Conservation (phyloP, 2,888 invertebrate species). For the Catocala sponsa region DNA sequence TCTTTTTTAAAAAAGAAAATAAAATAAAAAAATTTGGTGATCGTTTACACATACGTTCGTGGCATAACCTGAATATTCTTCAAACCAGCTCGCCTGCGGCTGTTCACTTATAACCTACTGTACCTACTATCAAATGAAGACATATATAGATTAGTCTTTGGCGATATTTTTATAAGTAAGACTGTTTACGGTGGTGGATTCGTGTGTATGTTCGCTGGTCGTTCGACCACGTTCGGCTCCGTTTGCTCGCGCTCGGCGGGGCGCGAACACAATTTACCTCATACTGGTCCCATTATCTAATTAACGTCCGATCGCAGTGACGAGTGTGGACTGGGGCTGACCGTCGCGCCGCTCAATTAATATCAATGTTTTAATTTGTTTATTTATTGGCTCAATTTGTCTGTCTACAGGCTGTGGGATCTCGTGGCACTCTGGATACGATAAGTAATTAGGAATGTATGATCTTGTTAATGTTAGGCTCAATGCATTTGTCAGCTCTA, state of each 20-base stretch:
- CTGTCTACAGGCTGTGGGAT: constrained; percentile 13
- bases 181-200: too few species aligned
- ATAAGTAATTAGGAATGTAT: background rate
- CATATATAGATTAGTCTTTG: too few species aligned
- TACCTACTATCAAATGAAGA: too few species aligned
- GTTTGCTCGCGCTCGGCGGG: background rate
- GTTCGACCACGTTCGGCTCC: background rate
- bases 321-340: constrained; percentile 3
- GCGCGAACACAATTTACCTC: constrained; percentile 45
- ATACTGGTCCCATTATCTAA: constrained; percentile 57
- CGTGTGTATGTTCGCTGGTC: background rate
- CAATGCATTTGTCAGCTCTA: too few species aligned
- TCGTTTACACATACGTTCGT: too few species aligned
- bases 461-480: too few species aligned
- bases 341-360: constrained; percentile 44
- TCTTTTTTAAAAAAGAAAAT: too few species aligned
- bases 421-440: background rate
- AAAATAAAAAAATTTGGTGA: too few species aligned
- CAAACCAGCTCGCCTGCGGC: too few species aligned
- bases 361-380: constrained; percentile 53
- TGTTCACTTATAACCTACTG: too few species aligned
- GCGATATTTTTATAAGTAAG: too few species aligned
- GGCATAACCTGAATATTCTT: too few species aligned
- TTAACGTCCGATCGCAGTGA: constrained; percentile 39
- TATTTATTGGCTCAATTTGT: constrained; percentile 49